Base-by-base conservation (phyloP, 2,797 vertebrate genomes). In the Sorex maritimensis region DNA sequence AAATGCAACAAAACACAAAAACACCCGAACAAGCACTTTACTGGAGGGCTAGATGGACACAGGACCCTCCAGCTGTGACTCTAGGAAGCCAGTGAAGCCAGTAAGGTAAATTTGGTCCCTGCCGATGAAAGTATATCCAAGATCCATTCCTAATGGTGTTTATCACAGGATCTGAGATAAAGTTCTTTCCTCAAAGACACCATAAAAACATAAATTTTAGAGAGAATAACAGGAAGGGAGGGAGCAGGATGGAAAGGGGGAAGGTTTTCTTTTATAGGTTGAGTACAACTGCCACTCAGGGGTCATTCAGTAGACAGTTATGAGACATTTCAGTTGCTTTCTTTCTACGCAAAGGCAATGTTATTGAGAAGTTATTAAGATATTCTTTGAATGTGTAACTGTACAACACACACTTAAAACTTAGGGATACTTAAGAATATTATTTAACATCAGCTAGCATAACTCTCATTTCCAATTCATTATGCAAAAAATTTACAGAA, bases 341-440 rank as follows among this genome's bases (percentile, higher is more conserved):
- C 49, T 84, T 74, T 46, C 61, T 17, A 85, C 24, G 38, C 44
- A 73, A 95, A 88, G 73, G 63, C 21, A 86, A 15, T 38, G 81
- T 81, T 61, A 86, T 49, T 77, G 72, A 30, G 71, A 79, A 67
- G 4, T 12, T 77, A 38, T 72, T 24, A 44, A 75, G 68, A 5
- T 69, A 34, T 38, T 58, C 88, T 85, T 58, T 3, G 4, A 88
- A 79, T 24, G 3, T 69, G 8, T 89, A 52, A 69, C 72, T 74
- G 87, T 85, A 19, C 38, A 92, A 93, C 85, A 84, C 55, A 86
- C 49, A 81, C 63, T 80, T 69, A 78, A 68, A 79, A 92, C 67
- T 41, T 38, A 82, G 38, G 30, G 6, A 38, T 73, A 82, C n/a
- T 90, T 67, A 91, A 68, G 58, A 75, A 74, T 72, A 41, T 0